Evolutionary conservation across 2,888 invertebrate genomes (phyloP), one percentile per base, ranked within the genome.

Genomic region (Volucella inanis): DNA sequence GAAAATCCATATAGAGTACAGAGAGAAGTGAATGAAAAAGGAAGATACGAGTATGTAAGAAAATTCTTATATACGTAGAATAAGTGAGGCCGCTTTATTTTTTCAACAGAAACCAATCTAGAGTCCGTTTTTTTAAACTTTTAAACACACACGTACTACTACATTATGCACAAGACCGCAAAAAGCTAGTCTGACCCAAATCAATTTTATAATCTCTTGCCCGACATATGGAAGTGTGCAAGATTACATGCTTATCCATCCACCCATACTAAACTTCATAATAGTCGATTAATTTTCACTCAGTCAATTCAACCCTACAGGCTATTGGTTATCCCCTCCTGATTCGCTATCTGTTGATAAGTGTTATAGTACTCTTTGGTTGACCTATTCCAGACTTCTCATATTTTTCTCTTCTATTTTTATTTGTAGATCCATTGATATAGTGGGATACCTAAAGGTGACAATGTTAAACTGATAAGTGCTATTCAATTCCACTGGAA

Each of bases 401-500:
- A n/a, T 41, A 41, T n/a, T 71, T 41, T 31, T 31, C 31, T 50
- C 18, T 22, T 15, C 43, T 38, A 61, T 43, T 43, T 52, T 45
- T 62, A 71, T 31, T 4, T 31, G 10, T 38, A 31, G 15, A 22
- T 31, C 22, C 12, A n/a, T 11, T 0, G 43, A 61, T 31, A 22
- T 0, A n/a, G n/a, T n/a, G n/a, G n/a, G 31, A 61, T 31, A 14
- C 22, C 50, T 31, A 49, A 43, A 49, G 55, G 68, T 68, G 68
- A 47, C 47, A 68, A 18, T 55, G 55, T 68, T 47, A 68, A 55
- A 50, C 50, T 59, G 41, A 14, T 61, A 10, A 50, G 41, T 71
- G 22, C 49, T 61, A 38, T 61, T 43, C 41, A 52, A 54, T 72
- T 45, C 47, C 14, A 22, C 22, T 45, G 45, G 41, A 71, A 62